phyloP scores from a whole-genome alignment of 2,888 invertebrate species.

The Steinernema carpocapsae region DNA sequence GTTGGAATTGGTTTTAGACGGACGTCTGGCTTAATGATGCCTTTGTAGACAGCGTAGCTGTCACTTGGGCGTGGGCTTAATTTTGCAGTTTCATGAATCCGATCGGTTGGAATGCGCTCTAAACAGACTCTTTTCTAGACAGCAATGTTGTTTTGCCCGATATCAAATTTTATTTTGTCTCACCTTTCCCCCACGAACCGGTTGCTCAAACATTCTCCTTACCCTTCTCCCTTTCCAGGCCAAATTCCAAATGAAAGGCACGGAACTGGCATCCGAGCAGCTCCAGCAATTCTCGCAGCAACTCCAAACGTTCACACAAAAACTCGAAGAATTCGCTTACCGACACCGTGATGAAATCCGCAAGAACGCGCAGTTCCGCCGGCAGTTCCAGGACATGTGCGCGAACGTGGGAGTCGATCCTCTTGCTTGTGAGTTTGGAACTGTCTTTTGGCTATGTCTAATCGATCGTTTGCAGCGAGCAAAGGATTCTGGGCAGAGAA shows the following conservation, averaged over 20 bases:
- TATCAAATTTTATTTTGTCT: too few species aligned
- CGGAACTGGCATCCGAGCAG: conserved; percentile 72
- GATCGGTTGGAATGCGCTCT: too few species aligned
- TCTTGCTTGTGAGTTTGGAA: conserved; percentile 79
- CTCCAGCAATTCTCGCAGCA: conserved; percentile 84
- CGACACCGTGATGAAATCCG: conserved; percentile 93
- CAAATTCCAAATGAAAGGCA: conserved; percentile 72
- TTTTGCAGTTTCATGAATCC: too few species aligned
- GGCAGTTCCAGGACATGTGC: conserved; percentile 96
- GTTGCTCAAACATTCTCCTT: too few species aligned
- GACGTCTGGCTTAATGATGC: too few species aligned
- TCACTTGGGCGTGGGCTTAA: too few species aligned
- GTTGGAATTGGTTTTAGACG: too few species aligned
- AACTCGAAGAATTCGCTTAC: conserved; percentile 81
- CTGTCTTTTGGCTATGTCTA: conserved; percentile 20
- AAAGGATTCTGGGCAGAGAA: conserved; percentile 91
- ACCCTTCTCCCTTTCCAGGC: conserved; percentile 68
- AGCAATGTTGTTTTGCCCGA: too few species aligned
- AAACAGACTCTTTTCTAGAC: too few species aligned
- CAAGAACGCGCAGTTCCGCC: conserved; percentile 89
- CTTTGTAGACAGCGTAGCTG: too few species aligned
- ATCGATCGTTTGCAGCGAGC: conserved; percentile 69
- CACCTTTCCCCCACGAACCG: too few species aligned
- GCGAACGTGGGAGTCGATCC: conserved; percentile 98
- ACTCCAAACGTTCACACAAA: conserved; percentile 83